Conservation (phyloP, 2,797 vertebrate genomes). For the Aulostomus chinensis region DNA sequence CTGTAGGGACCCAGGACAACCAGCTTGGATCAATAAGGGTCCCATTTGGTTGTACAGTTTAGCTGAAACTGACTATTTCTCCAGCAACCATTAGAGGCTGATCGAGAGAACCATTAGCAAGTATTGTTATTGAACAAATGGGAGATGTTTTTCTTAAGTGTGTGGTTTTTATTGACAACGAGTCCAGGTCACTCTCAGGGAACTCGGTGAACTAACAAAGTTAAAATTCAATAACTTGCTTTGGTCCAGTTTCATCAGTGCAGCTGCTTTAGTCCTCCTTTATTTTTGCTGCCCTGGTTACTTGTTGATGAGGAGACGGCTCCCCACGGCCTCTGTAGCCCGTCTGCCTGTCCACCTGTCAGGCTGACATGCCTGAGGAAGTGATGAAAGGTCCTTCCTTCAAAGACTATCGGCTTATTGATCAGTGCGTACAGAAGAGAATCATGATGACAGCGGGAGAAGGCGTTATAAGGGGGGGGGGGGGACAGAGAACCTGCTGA, state of each 20-base stretch:
- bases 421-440: too few species aligned
- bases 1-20: neutral
- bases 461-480: too few species aligned
- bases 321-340: too few species aligned
- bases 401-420: too few species aligned
- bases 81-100: neutral
- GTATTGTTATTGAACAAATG: neutral
- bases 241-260: neutral
- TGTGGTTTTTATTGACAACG: neutral
- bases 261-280: constrained; percentile 2
- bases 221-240: neutral
- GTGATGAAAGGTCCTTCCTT: too few species aligned
- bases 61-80: neutral
- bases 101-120: neutral
- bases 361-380: too few species aligned
- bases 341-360: too few species aligned
- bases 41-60: neutral
- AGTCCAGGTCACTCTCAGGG: neutral
- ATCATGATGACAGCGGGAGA: too few species aligned
- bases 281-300: neutral
- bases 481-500: too few species aligned
- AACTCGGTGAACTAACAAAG: too few species aligned
- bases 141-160: neutral
- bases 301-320: too few species aligned
- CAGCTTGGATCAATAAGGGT: neutral